Base-by-base conservation (phyloP, 2,113 vertebrate species). In the Stegastes partitus region DNA sequence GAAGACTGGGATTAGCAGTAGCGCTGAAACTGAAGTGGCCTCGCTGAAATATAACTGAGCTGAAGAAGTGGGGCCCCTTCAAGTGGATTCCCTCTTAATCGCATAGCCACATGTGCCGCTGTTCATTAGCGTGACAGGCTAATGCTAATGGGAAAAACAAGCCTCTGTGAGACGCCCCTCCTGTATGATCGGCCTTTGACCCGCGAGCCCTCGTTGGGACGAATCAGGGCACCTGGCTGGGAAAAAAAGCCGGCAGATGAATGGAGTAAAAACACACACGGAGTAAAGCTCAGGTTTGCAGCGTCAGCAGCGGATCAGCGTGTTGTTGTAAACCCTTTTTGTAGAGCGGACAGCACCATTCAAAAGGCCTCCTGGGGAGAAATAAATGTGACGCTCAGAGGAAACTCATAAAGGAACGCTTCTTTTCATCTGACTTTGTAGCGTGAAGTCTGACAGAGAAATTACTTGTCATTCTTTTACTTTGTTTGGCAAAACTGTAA, bases 121-220 rank as follows among this genome's bases (percentile, higher is more conserved):
- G 64, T 44, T 82, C 87, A 82, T 89, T 88, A 89, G 79, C 84
- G 25, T 77, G 87, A 86, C 84, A 21, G 31, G 83, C 69, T 79
- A 86, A 87, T 55, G 80, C 84, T 91, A 83, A 93, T 84, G 84
- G 58, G 16, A 82, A 83, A 91, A 91, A 89, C 86, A 86, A 86
- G 86, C 58, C 57, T 82, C 49, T 28, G 49, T 0, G 19, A 42
- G 39, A 57, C 18, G 11, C 25, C 19, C 31, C 53, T 14, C 75
- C 58, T 68, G 51, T 79, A 6, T 47, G 71, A 86, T n/a, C 31
- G 68, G 88, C 84, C 90, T 88, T 68, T 88, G 89, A 93, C 85
- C 84, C 9, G 0, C 0, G 16, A 53, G 55, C 56, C 54, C 68
- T 58, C 25, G 31, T 7, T 31, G 31, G 31, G 31, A 8, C 31